Base-by-base conservation (phyloP, 2,113 vertebrate genomes). In the Oncorhynchus nerka region DNA sequence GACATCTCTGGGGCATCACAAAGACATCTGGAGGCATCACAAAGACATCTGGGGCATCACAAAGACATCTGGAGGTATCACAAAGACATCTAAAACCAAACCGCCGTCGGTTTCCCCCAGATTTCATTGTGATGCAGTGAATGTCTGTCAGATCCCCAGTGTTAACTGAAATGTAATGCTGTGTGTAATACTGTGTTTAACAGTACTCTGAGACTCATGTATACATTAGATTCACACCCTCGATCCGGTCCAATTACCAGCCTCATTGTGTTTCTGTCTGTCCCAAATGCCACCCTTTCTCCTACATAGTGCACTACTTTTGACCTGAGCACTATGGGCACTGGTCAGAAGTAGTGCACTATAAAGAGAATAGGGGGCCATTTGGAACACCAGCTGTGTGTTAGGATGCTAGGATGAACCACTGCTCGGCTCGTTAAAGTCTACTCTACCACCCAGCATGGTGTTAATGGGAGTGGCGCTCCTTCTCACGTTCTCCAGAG, bases 401-500 rank as follows among this genome's bases (percentile, higher is more conserved):
- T 79, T 81, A 68, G 77, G 73, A 71, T 65, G 8, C 5, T 32
- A 32, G 32, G 32, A 34, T 34, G 32, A 74, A 83, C 78, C 68
- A 70, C 73, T n/a, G 8, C 30, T 78, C 4, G 71, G 73, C 67
- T 70, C 39, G 71, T 76, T 75, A 65, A 75, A 76, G 24, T 48
- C 51, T 49, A 6, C 69, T 57, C 61, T 79, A 79, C 72, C 75
- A n/a, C 1, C n/a, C 1, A 66, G 76, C 76, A 83, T 68, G 72
- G 74, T 79, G 84, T 69, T 85, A 78, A 83, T 71, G 80, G 67
- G 77, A 81, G 81, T 11, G 73, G 72, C 12, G 15, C 65, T 15
- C 61, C 69, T 69, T 74, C 70, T 68, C 61, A 32, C 48, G n/a
- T 78, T 75, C 32, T 77, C 70, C 26, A 68, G 68, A 73, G 39